A percentile compares a stretch with the other conserved stretches of the same genome.
Conservation (phyloP, 2,888 invertebrate species). For the Archaeoteleia sp. region DNA sequence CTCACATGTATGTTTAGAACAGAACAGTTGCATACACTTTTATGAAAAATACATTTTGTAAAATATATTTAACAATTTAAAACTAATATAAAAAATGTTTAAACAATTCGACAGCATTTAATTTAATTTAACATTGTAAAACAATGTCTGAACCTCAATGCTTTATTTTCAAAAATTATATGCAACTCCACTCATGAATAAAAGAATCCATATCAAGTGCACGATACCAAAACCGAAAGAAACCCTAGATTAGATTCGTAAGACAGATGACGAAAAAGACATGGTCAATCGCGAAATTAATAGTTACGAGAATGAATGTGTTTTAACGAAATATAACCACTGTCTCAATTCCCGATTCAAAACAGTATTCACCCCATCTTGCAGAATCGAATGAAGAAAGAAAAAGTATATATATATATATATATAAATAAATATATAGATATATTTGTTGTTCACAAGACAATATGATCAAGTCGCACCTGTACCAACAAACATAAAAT, state of each 20-base stretch:
- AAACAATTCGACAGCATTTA: too few species aligned
- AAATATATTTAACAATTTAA: too few species aligned
- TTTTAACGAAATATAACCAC: slow-evolving; percentile 32
- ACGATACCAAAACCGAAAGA: slow-evolving; percentile 30
- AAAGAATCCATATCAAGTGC: slow-evolving; percentile 50
- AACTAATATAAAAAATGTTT: too few species aligned
- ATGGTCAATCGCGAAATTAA: slow-evolving; percentile 13
- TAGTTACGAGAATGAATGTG: slow-evolving; percentile 28
- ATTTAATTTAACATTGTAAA: too few species aligned
- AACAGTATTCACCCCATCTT: slow-evolving; percentile 23
- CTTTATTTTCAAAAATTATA: slow-evolving; percentile 24
- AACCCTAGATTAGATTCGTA: slow-evolving; percentile 28
- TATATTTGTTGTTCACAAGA: slow-evolving; percentile 41
- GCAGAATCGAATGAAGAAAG: slow-evolving; percentile 15
- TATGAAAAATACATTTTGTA: too few species aligned
- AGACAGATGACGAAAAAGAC: not conserved
- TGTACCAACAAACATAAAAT: slow-evolving; percentile 37
- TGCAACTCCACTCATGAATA: slow-evolving; percentile 18
- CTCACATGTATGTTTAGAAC: too few species aligned
- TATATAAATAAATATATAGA: slow-evolving; percentile 14
- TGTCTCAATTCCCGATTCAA: slow-evolving; percentile 21
- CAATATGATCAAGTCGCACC: slow-evolving; percentile 41
- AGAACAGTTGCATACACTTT: too few species aligned
- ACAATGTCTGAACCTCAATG: too few species aligned
- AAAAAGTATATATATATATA: slow-evolving; percentile 10